Percentiles rank a stretch among this genome's conserved stretches.
Conservation (phyloP, 2,888 invertebrate species). For the Cryptosula pallasiana region DNA sequence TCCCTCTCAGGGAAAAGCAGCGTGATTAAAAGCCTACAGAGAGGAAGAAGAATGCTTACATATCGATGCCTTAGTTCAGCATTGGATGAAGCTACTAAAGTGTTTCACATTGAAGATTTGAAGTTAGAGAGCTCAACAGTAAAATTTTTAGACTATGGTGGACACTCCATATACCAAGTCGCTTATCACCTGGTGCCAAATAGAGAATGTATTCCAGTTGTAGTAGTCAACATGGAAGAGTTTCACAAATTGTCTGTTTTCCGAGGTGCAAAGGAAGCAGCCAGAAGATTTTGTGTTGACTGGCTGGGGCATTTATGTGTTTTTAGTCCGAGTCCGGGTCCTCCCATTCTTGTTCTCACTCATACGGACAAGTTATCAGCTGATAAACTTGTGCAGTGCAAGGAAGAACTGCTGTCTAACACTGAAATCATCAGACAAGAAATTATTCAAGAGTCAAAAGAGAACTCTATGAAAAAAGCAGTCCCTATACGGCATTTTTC, state of each 20-base stretch:
- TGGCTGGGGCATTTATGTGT: background rate
- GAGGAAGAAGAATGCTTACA: background rate
- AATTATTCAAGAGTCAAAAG: background rate
- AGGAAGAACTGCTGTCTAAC: background rate
- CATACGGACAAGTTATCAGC: background rate
- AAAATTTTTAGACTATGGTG: background rate
- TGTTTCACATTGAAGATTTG: background rate
- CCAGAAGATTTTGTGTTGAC: background rate
- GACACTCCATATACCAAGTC: background rate
- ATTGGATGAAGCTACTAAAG: background rate
- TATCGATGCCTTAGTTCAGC: background rate
- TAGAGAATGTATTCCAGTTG: background rate
- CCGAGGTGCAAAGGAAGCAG: background rate
- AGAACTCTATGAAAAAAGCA: too few relatives aligned
- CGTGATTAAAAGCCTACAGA: background rate
- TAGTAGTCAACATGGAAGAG: background rate
- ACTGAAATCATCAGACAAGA: background rate
- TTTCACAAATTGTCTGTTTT: background rate
- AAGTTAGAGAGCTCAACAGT: background rate
- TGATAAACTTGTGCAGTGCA: background rate
- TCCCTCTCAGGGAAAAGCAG: conserved; percentile 1
- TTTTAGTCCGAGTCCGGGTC: background rate
- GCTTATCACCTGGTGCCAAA: background rate
- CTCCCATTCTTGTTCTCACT: background rate
- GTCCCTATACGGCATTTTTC: background rate